Percentiles rank a stretch among this genome's conserved stretches.
phyloP scores from a whole-genome alignment of 2,888 invertebrate species.

The Platycnemis pennipes region DNA sequence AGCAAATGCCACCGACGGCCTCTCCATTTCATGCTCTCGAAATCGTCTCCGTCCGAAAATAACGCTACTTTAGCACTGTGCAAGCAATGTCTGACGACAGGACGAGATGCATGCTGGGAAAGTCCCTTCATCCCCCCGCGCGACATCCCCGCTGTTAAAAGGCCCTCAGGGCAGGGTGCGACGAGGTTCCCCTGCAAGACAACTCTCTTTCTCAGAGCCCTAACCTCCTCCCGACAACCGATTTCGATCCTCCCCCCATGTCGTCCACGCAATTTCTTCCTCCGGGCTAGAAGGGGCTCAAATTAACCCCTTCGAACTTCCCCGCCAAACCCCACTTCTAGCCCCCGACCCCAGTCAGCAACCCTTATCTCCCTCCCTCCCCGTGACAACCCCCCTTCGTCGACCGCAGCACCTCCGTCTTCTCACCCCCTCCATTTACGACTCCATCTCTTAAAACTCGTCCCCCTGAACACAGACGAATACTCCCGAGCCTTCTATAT shows the following conservation, averaged over 20 bases:
- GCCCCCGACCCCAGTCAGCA: neutral
- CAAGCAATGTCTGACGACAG: neutral
- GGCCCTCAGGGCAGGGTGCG: neutral
- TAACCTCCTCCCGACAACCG: neutral
- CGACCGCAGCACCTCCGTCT: neutral
- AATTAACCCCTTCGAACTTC: constrained; percentile 8
- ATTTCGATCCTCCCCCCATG: neutral
- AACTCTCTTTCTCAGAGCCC: neutral
- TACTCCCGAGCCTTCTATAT: neutral
- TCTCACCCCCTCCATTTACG: neutral
- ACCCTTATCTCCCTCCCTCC: neutral
- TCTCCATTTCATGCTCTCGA: neutral
- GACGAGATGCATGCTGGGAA: neutral
- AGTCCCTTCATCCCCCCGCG: neutral
- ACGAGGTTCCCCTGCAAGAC: neutral
- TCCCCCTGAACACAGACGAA: neutral
- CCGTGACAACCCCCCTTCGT: no score
- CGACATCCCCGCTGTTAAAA: neutral
- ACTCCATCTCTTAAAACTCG: neutral
- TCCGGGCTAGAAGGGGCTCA: neutral
- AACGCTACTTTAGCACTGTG: neutral
- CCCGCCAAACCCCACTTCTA: neutral
- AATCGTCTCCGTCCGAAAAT: neutral
- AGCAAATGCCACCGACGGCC: neutral
- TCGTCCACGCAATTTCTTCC: neutral